These are phyloP conservation scores for Hydraecia micacea DNA, from an alignment of 2,888 invertebrate genomes.

Conservation along the genomic window DNA sequence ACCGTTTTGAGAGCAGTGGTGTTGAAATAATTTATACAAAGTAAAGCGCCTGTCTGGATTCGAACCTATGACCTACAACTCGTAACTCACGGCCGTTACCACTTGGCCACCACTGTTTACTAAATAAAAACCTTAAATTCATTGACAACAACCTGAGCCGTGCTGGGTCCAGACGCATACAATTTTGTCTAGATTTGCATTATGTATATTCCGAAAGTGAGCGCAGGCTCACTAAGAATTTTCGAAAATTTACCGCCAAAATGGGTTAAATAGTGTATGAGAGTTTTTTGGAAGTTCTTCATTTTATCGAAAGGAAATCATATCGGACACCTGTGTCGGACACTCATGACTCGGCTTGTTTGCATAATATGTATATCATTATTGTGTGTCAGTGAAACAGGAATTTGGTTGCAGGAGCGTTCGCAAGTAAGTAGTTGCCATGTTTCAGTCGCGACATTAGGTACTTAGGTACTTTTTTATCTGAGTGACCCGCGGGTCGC, in stretches of 20 bases:
- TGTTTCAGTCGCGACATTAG: slow-evolving; percentile 74
- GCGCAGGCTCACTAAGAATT: background rate
- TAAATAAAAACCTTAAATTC: background rate
- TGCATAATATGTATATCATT: background rate
- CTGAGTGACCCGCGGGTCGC: slow-evolving; percentile 81
- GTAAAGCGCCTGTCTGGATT: too few relatives aligned
- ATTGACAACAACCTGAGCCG: background rate
- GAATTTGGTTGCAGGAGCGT: slow-evolving; percentile 44
- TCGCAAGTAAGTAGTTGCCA: slow-evolving; percentile 69
- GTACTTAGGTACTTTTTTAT: slow-evolving; percentile 74
- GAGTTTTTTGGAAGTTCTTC: background rate
- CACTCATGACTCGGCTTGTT: background rate
- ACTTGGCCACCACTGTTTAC: too few relatives aligned
- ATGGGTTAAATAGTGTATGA: background rate
- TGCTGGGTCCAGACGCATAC: background rate
- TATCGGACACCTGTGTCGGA: background rate
- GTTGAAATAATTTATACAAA: too few relatives aligned
- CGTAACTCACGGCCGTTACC: too few relatives aligned
- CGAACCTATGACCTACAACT: too few relatives aligned
- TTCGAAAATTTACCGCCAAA: background rate
- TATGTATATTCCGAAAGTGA: background rate
- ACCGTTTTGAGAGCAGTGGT: too few relatives aligned
- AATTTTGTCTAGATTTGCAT: background rate
- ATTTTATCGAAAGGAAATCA: background rate
- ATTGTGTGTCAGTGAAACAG: slow-evolving; percentile 11